phyloP scores from a whole-genome alignment of 2,797 vertebrate species.

The Myotis planiceps region DNA sequence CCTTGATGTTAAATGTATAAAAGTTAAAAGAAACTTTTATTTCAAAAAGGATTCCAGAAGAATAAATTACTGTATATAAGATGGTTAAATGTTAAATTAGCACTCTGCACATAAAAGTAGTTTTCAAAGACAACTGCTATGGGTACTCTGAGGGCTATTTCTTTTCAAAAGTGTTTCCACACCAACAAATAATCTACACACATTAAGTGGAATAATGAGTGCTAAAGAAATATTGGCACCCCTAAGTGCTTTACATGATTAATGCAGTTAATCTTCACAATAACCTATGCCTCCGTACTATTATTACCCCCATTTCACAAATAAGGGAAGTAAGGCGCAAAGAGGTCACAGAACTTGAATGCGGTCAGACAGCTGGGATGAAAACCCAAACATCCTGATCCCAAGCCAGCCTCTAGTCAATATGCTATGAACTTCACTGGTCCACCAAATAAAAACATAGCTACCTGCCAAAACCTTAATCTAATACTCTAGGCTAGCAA shows the following conservation, averaged over 20 bases:
- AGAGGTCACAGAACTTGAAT: not conserved
- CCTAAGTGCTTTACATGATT: not conserved
- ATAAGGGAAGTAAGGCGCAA: not conserved
- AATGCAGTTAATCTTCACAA: not conserved
- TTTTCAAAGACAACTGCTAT: not conserved
- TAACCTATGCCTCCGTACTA: not conserved
- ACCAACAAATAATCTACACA: not conserved
- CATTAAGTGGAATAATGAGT: not conserved
- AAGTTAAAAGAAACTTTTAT: conserved; percentile 50
- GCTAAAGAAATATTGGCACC: not conserved
- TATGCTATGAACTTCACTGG: not conserved
- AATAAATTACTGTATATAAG: not conserved
- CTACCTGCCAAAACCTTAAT: not conserved
- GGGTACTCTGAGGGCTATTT: not conserved
- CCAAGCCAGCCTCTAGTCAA: not conserved
- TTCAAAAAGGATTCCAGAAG: conserved; percentile 10
- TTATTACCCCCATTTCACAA: not conserved
- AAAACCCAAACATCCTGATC: not conserved
- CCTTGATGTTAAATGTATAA: conserved; percentile 9
- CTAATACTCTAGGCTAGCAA: not conserved
- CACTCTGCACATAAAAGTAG: not conserved
- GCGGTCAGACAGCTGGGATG: not conserved
- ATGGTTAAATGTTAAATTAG: not conserved
- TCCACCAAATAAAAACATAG: not conserved
- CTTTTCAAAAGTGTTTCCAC: not conserved